These are phyloP conservation scores for Lasioglossum morio DNA, from an alignment of 2,888 invertebrate genomes.

Conservation along the genomic window DNA sequence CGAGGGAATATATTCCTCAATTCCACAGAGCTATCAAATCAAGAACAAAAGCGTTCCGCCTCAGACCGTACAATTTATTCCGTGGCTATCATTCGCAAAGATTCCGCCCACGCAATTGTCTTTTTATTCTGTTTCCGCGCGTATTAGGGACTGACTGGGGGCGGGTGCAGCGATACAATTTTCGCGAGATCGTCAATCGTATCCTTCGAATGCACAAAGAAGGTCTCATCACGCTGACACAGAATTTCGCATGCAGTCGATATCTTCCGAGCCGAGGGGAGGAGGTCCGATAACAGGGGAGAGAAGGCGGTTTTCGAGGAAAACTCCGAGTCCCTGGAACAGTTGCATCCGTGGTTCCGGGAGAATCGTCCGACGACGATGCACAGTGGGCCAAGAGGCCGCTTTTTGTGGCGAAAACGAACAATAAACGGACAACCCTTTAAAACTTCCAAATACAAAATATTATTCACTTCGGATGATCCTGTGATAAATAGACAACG, in stretches of 20 bases:
- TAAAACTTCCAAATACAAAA: too few relatives aligned
- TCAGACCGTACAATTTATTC: neutral
- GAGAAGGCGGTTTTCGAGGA: neutral
- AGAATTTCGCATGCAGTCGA: conserved; percentile 21
- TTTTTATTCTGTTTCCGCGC: neutral
- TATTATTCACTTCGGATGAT: too few relatives aligned
- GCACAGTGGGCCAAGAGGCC: too few relatives aligned
- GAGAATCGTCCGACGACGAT: conserved; percentile 28
- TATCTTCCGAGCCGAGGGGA: neutral
- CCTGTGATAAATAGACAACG: too few relatives aligned
- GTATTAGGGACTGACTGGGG: neutral
- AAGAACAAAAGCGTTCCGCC: neutral
- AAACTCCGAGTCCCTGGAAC: conserved; percentile 18
- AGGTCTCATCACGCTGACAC: conserved; percentile 5
- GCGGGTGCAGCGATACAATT: neutral
- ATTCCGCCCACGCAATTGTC: neutral
- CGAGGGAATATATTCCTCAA: neutral
- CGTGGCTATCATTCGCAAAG: neutral
- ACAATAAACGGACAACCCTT: too few relatives aligned
- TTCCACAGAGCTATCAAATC: neutral
- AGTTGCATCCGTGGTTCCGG: too few relatives aligned
- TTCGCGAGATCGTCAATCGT: neutral
- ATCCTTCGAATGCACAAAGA: neutral
- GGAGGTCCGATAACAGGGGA: conserved; percentile 13
- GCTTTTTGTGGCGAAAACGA: too few relatives aligned